phyloP scores from a whole-genome alignment of 2,113 vertebrate species.

The Pongo abelii region DNA sequence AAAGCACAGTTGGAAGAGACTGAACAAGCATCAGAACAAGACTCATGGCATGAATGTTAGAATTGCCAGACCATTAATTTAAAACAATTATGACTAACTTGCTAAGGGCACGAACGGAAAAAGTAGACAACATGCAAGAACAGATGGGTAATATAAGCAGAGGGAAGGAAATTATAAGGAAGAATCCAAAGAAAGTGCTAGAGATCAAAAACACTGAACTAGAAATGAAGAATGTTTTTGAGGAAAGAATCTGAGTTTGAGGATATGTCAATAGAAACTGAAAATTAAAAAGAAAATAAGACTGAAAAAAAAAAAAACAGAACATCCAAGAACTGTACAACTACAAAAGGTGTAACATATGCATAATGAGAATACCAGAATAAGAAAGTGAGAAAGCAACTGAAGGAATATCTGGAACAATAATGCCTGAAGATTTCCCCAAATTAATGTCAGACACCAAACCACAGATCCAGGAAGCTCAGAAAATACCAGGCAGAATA shows the following conservation, averaged over 20 bases:
- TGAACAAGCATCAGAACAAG: background rate
- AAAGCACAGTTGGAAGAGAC: background rate
- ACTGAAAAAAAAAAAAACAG: background rate
- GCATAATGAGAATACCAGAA: background rate
- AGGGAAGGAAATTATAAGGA: background rate
- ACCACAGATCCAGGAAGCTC: background rate
- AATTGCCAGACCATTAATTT: background rate
- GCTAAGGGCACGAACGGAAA: background rate
- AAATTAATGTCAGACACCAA: background rate
- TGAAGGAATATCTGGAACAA: background rate
- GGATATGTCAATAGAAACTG: background rate
- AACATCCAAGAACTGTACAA: background rate
- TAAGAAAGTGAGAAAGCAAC: background rate
- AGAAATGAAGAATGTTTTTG: background rate
- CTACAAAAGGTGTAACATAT: background rate
- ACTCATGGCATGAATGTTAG: background rate
- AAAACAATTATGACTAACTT: background rate
- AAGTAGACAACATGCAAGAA: background rate
- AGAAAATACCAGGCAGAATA: background rate
- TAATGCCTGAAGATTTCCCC: background rate
- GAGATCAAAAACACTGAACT: background rate
- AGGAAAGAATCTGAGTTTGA: background rate
- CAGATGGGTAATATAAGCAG: background rate
- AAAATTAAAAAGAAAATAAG: constrained; percentile 21
- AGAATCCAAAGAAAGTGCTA: background rate